These are phyloP conservation scores for Apaloderma vittatum DNA, from an alignment of 2,113 vertebrate genomes.

Conservation along the genomic window DNA sequence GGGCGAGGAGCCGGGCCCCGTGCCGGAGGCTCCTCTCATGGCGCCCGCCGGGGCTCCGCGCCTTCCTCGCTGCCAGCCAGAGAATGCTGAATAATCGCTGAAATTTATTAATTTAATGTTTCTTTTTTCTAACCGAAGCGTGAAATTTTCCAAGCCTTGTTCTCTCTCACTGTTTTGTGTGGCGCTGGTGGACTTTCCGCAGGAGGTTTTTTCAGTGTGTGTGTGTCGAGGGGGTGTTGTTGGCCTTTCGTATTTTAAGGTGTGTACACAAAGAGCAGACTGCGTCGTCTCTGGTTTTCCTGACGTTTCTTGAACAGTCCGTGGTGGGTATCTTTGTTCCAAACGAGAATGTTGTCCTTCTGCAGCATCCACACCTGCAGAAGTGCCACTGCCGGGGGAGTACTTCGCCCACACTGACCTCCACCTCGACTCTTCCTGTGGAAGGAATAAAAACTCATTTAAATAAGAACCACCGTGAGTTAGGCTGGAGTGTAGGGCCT, in stretches of 20 bases:
- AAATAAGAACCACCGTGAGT: accelerated
- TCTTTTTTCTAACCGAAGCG: not conserved
- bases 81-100: not conserved
- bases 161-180: accelerated
- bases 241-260: not conserved
- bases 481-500: not conserved
- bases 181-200: not conserved
- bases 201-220: not conserved
- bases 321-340: not conserved
- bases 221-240: not conserved
- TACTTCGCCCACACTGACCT: accelerated
- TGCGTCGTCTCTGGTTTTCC: not conserved
- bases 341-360: not conserved
- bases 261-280: not conserved
- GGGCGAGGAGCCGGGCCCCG: not conserved
- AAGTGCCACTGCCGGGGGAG: not conserved
- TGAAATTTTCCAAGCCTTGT: not conserved
- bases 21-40: not conserved
- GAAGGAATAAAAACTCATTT: not conserved
- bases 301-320: not conserved
- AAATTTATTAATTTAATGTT: no score
- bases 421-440: not conserved
- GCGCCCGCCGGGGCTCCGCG: not conserved
- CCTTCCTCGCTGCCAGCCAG: not conserved
- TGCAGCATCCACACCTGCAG: not conserved